These are phyloP conservation scores for Terrapene triunguis DNA, from an alignment of 2,113 vertebrate genomes.

Conservation along the genomic window DNA sequence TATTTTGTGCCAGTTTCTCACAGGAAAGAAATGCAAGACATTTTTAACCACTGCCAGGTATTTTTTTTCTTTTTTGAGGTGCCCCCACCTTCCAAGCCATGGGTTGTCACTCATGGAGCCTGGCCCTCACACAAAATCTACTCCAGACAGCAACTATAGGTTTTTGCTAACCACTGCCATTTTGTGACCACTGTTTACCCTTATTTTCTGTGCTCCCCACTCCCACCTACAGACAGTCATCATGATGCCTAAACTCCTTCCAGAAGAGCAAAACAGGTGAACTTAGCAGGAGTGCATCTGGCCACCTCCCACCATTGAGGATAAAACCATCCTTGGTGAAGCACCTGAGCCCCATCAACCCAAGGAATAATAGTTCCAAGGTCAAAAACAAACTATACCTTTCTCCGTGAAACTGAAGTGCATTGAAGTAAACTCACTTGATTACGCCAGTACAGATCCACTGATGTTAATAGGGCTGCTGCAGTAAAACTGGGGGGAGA, in stretches of 20 bases:
- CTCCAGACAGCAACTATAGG: not conserved
- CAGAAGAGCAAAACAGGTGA: not conserved
- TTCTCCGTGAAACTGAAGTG: not conserved
- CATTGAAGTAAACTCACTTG: not conserved
- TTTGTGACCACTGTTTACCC: not conserved
- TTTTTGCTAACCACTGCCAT: not conserved
- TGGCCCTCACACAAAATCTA: not conserved
- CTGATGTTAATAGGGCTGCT: not conserved
- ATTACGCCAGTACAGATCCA: not conserved
- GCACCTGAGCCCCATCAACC: not conserved
- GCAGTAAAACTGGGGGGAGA: not conserved
- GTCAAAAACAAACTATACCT: not conserved
- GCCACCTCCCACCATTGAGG: not conserved
- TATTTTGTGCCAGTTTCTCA: conserved; percentile 81
- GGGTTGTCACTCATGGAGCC: not conserved
- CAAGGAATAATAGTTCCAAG: not conserved
- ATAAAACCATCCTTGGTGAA: not conserved
- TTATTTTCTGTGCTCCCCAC: not conserved
- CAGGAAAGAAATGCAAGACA: conserved; percentile 68
- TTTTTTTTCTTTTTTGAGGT: not conserved
- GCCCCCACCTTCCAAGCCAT: not conserved
- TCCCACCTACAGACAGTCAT: not conserved
- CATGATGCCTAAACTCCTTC: not conserved
- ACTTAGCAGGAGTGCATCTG: not conserved
- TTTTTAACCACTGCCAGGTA: conserved; percentile 44